Conservation (phyloP, 2,113 vertebrate species). For the Cairina moschata region DNA sequence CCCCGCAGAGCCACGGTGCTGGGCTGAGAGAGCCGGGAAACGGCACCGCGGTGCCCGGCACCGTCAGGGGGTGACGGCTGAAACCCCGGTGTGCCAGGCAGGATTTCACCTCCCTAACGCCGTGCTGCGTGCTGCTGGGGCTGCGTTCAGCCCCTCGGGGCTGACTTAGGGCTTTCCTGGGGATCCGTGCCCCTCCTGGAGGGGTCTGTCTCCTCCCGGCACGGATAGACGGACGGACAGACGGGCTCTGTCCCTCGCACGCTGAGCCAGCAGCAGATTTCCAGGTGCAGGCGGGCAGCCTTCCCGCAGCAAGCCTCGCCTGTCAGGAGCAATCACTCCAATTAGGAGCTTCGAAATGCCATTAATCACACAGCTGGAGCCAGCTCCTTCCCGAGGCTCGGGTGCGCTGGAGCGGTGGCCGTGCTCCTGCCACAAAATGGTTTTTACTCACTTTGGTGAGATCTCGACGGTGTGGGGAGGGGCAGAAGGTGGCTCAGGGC, state of each 20-base stretch:
- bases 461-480: rapidly evolving
- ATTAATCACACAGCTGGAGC: not conserved
- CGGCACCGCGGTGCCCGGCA: rapidly evolving
- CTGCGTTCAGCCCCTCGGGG: not conserved
- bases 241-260: rapidly evolving
- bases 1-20: rapidly evolving
- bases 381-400: not conserved
- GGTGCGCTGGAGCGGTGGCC: not conserved
- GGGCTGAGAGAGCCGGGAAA: not conserved
- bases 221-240: rapidly evolving
- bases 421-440: rapidly evolving
- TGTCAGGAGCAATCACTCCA: not conserved
- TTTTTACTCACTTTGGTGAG: not conserved
- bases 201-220: not conserved
- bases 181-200: not conserved
- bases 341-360: slow-evolving; percentile 10
- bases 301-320: not conserved
- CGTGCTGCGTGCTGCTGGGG: not conserved
- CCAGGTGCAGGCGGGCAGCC: rapidly evolving
- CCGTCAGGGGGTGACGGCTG: rapidly evolving
- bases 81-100: not conserved
- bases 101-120: slow-evolving; percentile 31
- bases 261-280: not conserved
- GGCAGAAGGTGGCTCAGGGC: not conserved
- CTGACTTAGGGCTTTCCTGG: not conserved